Evolutionary conservation across 2,797 vertebrate genomes (phyloP), one percentile per base, ranked within the genome.

Genomic region (Diplodus puntazzo): DNA sequence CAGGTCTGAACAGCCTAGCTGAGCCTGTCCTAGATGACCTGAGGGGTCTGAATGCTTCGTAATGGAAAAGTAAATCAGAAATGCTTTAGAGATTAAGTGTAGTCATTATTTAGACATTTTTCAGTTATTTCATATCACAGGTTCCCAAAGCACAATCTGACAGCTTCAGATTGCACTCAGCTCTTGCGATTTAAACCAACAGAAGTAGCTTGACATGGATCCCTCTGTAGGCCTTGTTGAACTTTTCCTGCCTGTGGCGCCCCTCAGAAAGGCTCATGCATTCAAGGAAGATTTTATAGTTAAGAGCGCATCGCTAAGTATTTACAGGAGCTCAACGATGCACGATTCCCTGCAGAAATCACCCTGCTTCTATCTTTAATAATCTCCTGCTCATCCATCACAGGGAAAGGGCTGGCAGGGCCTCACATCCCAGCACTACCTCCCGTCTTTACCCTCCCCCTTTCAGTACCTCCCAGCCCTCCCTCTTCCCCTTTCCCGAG

Each of bases 351-450:
- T 11, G 39, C 64, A 88, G 86, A 86, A 84, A 86, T 85, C 17
- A 62, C 69, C 43, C 20, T 11, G 49, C 72, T 75, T 67, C 69
- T 68, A 69, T 57, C 53, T 77, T 85, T 77, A 61, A 69, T 84
- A 79, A 88, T 92, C 84, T 81, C 63, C 59, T 62, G 73, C 3
- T 79, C 81, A 87, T 81, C 84, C 60, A 79, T 91, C 84, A 83
- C 68, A 30, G 39, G 60, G 50, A 82, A 60, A 72, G 71, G 49
- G 63, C 85, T 69, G 71, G 80, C 87, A 79, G 86, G 91, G 50
- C 43, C 48, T 50, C 18, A 21, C 58, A 60, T 72, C 70, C 68
- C 52, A 23, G 54, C 30, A 5, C 64, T 20, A 1, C 61, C 75
- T n/a, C 39, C 55, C 49, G n/a, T 43, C 27, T n/a, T n/a, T 42